Evolutionary conservation across 2,797 vertebrate genomes (phyloP).

Genomic region (Pampus argenteus): DNA sequence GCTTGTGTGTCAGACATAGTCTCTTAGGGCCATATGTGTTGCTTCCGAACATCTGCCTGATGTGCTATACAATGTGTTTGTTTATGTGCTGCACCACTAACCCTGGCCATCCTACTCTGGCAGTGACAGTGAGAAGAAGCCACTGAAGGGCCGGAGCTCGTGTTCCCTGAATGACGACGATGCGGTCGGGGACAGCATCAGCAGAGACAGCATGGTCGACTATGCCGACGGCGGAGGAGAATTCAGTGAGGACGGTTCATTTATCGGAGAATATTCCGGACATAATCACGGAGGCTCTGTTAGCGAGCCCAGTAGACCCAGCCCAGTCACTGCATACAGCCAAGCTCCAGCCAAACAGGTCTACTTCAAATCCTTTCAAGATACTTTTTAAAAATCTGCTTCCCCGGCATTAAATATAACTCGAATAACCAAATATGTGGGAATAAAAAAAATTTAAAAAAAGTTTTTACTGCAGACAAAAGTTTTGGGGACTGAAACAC

Average conservation of each 20-base stretch:
- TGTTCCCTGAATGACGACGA: conserved; percentile 81
- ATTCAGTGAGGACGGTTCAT: conserved; percentile 96
- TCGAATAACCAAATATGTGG: conserved; percentile 26
- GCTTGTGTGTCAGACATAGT: conserved; percentile 3
- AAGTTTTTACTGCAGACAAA: conserved; percentile 29
- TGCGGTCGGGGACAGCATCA: conserved; percentile 84
- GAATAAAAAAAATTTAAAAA: conserved; percentile 38
- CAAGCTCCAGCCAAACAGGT: conserved; percentile 29
- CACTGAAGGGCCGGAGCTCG: conserved; percentile 87
- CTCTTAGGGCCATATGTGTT: conserved; percentile 16
- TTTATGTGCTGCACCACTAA: conserved; percentile 53
- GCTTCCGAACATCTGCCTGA: conserved; percentile 34
- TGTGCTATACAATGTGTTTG: conserved; percentile 38
- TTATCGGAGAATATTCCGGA: conserved; percentile 92
- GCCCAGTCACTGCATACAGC: conserved; percentile 54
- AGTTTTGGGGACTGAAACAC: conserved; percentile 10
- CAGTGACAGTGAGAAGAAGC: conserved; percentile 92
- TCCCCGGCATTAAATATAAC: conserved; percentile 38
- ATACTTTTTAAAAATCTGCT: conserved; percentile 37
- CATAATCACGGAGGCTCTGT: conserved; percentile 83
- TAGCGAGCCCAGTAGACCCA: conserved; percentile 67
- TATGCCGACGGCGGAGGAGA: conserved; percentile 89
- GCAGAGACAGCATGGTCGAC: conserved; percentile 90
- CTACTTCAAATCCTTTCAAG: conserved; percentile 41
- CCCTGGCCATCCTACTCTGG: conserved; percentile 50